phyloP scores from a whole-genome alignment of 2,113 vertebrate genomes.

The Psilopsiagon aurifrons region DNA sequence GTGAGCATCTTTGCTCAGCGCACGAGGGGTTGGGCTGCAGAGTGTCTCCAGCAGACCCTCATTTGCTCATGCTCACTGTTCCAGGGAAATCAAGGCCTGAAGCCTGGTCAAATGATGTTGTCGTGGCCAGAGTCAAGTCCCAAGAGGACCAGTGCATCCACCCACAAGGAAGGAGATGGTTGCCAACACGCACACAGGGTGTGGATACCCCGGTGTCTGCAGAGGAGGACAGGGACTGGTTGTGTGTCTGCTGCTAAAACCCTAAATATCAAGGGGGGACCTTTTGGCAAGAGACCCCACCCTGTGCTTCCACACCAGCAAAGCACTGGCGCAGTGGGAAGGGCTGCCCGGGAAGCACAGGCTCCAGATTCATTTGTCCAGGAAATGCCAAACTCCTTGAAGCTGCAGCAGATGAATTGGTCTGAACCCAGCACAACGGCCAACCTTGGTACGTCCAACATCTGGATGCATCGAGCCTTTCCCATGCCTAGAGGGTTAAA shows the following conservation, averaged over 20 bases:
- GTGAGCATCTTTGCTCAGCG: not conserved
- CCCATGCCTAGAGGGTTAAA: not conserved
- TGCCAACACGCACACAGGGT: not conserved
- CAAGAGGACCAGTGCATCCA: not conserved
- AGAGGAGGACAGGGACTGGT: not conserved
- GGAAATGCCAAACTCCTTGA: not conserved
- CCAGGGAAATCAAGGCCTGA: not conserved
- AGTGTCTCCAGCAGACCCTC: not conserved
- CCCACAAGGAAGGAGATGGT: not conserved
- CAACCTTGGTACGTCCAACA: accelerated
- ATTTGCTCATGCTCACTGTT: accelerated
- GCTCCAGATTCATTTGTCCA: not conserved
- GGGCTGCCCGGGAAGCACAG: not conserved
- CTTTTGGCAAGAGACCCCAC: accelerated
- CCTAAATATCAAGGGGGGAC: not conserved
- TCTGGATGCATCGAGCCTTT: not conserved
- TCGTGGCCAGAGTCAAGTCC: not conserved
- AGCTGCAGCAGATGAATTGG: not conserved
- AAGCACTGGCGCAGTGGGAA: not conserved
- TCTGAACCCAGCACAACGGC: not conserved
- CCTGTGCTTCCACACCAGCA: not conserved
- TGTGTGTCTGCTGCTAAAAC: not conserved
- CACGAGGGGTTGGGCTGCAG: accelerated
- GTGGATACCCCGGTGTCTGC: not conserved
- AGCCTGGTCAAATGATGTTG: not conserved